These are phyloP conservation scores for Cynaeus angustus DNA, from an alignment of 2,888 invertebrate genomes.

Conservation along the genomic window DNA sequence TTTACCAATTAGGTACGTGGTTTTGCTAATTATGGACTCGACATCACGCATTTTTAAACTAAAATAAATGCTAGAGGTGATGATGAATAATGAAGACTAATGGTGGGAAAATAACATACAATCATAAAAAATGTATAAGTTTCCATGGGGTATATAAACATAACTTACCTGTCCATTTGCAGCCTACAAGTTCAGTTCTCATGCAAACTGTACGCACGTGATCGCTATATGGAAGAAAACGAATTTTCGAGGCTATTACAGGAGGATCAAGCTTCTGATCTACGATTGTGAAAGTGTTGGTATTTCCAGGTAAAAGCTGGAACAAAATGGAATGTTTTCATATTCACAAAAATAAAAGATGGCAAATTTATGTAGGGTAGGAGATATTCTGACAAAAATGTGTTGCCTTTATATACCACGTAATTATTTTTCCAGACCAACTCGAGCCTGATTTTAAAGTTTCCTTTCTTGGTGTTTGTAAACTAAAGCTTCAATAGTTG, in stretches of 20 bases:
- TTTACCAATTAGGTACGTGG: conserved; percentile 18
- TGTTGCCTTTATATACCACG: too few species aligned
- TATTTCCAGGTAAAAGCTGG: conserved; percentile 86
- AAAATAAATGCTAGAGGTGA: too few species aligned
- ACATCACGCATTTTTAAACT: not conserved
- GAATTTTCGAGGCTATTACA: conserved; percentile 83
- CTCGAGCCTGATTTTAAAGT: too few species aligned
- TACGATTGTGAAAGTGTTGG: conserved; percentile 85
- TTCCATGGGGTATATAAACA: not conserved
- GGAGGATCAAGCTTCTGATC: conserved; percentile 84
- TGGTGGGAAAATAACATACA: not conserved
- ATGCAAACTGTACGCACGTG: conserved; percentile 87
- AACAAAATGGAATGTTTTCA: conserved; percentile 63
- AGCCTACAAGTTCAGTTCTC: conserved; percentile 87
- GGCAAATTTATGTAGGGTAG: too few species aligned
- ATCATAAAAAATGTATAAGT: not conserved
- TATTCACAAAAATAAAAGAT: not conserved
- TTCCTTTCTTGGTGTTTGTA: too few species aligned
- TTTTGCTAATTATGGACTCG: conserved; percentile 1
- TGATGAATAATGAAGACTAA: too few species aligned
- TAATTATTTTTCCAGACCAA: too few species aligned
- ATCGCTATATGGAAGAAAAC: conserved; percentile 86
- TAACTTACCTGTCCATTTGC: conserved; percentile 82
- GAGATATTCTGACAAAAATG: too few species aligned
- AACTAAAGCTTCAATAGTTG: too few species aligned